phyloP scores from a whole-genome alignment of 2,113 vertebrate genomes.

The Oophaga pumilio region DNA sequence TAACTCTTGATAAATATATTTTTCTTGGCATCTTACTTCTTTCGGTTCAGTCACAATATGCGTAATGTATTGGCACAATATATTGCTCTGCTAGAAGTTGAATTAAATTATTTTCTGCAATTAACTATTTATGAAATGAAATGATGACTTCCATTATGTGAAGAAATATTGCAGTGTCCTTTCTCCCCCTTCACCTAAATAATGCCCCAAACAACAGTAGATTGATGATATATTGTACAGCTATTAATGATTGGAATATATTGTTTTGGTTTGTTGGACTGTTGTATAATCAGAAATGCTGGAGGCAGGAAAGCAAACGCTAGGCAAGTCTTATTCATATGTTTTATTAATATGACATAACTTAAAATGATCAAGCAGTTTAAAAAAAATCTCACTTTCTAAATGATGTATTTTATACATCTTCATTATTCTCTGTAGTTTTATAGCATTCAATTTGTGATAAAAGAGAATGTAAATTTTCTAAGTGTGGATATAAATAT shows the following conservation, averaged over 20 bases:
- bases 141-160: not conserved
- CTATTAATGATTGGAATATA: slow-evolving; percentile 3
- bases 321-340: slow-evolving; percentile 32
- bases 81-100: not conserved
- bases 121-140: not conserved
- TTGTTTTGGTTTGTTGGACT: slow-evolving; percentile 26
- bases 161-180: not conserved
- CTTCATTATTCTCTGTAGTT: slow-evolving; percentile 26
- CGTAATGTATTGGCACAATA: not conserved
- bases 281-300: slow-evolving; percentile 41
- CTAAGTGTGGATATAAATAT: slow-evolving; percentile 40
- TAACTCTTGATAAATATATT: not conserved
- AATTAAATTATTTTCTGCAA: not conserved
- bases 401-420: slow-evolving; percentile 18
- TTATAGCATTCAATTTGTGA: slow-evolving; percentile 26
- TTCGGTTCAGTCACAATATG: not conserved
- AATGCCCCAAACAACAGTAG: slow-evolving; percentile 2
- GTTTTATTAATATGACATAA: slow-evolving; percentile 47
- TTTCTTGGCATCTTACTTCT: not conserved
- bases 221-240: not conserved
- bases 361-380: slow-evolving; percentile 28
- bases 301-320: slow-evolving; percentile 27
- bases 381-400: slow-evolving; percentile 16
- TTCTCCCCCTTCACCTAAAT: not conserved
- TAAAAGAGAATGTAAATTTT: slow-evolving; percentile 34